Conservation (phyloP, 2,888 invertebrate species). For the Parnassius orleans region DNA sequence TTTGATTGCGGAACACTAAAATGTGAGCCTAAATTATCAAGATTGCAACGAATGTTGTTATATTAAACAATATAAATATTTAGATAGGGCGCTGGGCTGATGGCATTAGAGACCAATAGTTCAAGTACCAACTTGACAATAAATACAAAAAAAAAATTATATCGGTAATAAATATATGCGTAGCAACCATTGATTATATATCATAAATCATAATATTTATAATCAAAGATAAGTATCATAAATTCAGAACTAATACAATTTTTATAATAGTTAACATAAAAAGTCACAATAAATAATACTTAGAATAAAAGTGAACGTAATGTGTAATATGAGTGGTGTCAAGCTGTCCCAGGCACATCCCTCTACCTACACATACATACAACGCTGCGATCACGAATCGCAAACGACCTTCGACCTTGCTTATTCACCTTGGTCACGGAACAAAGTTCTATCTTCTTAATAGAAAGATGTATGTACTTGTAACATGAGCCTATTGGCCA, state of each 20-base stretch:
- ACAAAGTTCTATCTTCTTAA: background rate
- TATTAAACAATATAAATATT: too few relatives aligned
- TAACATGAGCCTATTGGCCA: background rate
- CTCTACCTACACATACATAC: slow-evolving; percentile 12
- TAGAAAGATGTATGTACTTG: background rate
- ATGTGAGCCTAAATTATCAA: too few relatives aligned
- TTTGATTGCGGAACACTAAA: too few relatives aligned
- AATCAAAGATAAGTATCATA: too few relatives aligned
- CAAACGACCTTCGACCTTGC: slow-evolving; percentile 27
- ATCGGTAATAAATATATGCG: too few relatives aligned
- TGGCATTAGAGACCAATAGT: too few relatives aligned
- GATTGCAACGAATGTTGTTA: too few relatives aligned
- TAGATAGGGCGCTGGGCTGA: too few relatives aligned
- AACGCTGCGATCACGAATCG: slow-evolving; percentile 14
- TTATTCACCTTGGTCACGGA: slow-evolving; percentile 23
- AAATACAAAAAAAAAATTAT: too few relatives aligned
- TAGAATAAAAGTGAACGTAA: slow-evolving; percentile 5
- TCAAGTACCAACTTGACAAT: too few relatives aligned
- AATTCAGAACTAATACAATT: background rate
- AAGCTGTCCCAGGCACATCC: slow-evolving; percentile 24
- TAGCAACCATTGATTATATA: too few relatives aligned
- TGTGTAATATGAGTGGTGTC: slow-evolving; percentile 21
- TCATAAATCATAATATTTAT: too few relatives aligned
- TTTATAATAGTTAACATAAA: background rate
- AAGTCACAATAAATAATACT: background rate